Evolutionary conservation across 1,140 invertebrate genomes (phyloP).

Genomic region (Aphelinus certus): DNA sequence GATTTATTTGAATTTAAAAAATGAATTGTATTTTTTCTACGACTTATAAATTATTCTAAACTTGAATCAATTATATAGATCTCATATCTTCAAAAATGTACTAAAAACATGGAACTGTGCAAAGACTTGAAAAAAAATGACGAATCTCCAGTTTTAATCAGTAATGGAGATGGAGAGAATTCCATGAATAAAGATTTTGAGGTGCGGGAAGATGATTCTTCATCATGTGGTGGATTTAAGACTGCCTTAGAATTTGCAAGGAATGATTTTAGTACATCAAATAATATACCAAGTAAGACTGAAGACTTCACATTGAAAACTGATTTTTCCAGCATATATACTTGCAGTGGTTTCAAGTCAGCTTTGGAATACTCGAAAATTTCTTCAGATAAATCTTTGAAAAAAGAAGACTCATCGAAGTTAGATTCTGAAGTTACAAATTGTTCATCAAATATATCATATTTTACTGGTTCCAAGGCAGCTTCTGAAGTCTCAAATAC

Average conservation of each 20-base stretch:
- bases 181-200: not conserved
- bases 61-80: slow-evolving; percentile 18
- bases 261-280: not conserved
- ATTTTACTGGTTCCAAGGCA: not conserved
- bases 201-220: not conserved
- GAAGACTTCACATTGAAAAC: not conserved
- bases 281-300: not conserved
- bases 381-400: slow-evolving; percentile 8
- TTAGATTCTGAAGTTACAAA: no score
- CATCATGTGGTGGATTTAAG: slow-evolving; percentile 23
- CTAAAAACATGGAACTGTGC: slow-evolving; percentile 31
- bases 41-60: slow-evolving; percentile 13
- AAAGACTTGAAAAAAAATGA: slow-evolving; percentile 22
- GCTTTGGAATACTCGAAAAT: slow-evolving; percentile 51
- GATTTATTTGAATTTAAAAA: not conserved
- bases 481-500: not conserved
- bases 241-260: slow-evolving; percentile 35
- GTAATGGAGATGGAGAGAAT: not conserved
- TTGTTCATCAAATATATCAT: no score
- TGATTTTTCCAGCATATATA: not conserved
- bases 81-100: slow-evolving; percentile 36
- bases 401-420: no score
- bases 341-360: slow-evolving; percentile 47
- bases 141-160: not conserved
- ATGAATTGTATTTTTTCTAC: slow-evolving; percentile 25